Conservation (phyloP, 1,140 invertebrate species). For the Chelonus insularis region DNA sequence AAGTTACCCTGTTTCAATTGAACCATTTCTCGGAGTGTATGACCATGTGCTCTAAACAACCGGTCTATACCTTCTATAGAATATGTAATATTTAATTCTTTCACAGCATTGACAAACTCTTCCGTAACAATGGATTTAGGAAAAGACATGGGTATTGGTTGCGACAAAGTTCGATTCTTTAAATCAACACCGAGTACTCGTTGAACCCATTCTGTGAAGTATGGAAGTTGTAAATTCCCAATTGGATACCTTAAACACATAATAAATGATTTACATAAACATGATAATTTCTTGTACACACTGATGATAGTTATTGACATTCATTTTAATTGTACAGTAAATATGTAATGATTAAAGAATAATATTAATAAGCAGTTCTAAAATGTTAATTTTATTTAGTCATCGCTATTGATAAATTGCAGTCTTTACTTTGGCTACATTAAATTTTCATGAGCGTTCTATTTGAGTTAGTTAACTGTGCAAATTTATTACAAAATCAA, state of each 20-base stretch:
- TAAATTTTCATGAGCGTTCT: no score
- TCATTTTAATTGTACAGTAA: no score
- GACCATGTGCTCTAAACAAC: constrained; percentile 90
- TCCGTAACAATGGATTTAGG: constrained; percentile 62
- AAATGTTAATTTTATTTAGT: no score
- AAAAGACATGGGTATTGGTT: constrained; percentile 60
- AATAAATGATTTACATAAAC: neutral
- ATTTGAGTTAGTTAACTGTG: no score
- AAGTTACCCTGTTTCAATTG: constrained; percentile 72
- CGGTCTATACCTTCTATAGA: constrained; percentile 83
- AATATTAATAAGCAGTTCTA: no score
- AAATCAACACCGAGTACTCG: constrained; percentile 72
- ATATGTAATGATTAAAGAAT: no score
- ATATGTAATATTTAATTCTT: constrained; percentile 66
- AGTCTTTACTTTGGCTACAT: no score
- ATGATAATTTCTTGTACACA: no score
- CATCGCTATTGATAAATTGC: no score
- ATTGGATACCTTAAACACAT: constrained; percentile 74
- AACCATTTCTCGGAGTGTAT: constrained; percentile 91
- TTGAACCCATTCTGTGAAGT: constrained; percentile 81
- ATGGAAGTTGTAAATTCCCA: constrained; percentile 74
- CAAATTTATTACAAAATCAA: no score
- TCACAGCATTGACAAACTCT: constrained; percentile 67
- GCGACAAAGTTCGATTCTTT: constrained; percentile 47
- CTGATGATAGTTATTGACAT: no score